Evolutionary conservation across 1,140 invertebrate genomes (phyloP), one percentile per base, ranked within the genome.

Genomic region (Drosophila pectinifera): DNA sequence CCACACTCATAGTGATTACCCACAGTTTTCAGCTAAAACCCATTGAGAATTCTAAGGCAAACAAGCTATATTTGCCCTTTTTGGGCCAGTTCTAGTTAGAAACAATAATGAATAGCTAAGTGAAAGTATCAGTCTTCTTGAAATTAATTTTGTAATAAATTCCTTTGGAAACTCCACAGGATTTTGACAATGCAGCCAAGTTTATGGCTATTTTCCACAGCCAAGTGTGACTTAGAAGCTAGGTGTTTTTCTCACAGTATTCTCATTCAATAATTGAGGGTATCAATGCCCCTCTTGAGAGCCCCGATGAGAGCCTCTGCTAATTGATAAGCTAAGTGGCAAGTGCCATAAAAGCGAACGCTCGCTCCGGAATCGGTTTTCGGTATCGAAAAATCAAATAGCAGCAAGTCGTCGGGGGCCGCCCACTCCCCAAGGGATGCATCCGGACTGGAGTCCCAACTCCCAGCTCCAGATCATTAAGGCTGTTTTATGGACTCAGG

Each of bases 271-370:
- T 74, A 73, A 73, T 73, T 73, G 43, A 63, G 34, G 26, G 16
- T 18, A 48, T 57, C 36, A 45, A 22, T 42, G 39, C 65, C 18
- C 18, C 34, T 41, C 13, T 24, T 22, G 49, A 34, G 1, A 26
- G 24, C 2, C 28, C 46, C 42, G 51, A 51, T 51, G 18, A 34
- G 49, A 51, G 16, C n/a, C 6, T 22, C 73, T 67, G 75, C 84
- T 83, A 88, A 88, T 83, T 88, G 83, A 86, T 86, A 88, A 86
- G 76, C 84, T 77, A 89, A 88, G 83, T 86, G 83, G 83, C 83
- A 77, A 77, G 74, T 73, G 79, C 61, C 79, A 81, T 76, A 76
- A 76, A 75, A 76, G 5, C 55, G 14, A 57, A 53, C 38, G 45
- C n/a, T 43, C 38, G 14, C 62, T 75, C 59, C 43, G 63, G 31